Evolutionary conservation across 2,797 vertebrate genomes (phyloP), one percentile per base, ranked within the genome.

Genomic region (Typhlichthys eigenmanni): DNA sequence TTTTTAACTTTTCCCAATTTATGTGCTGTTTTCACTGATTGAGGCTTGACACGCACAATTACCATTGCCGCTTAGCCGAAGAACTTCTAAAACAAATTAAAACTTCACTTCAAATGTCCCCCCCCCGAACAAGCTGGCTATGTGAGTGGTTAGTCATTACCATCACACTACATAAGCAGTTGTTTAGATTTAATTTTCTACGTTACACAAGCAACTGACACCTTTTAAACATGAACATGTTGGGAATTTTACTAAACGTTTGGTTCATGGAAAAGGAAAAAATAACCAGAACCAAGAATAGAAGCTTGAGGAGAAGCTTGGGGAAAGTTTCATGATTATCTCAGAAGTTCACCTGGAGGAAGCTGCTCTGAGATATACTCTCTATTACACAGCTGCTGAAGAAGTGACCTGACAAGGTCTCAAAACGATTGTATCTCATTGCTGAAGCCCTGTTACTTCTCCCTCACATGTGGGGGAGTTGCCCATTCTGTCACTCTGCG

Each of bases 101-200:
- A 51, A 68, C 46, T 43, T 49, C 69, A 52, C 70, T 76, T 48
- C 69, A 67, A 62, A 70, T 64, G 56, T 63, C 46, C 54, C 24
- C 47, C 71, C 62, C 68, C 58, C 68, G 73, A 55, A 38, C 34
- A 38, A 38, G 34, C 67, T 64, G 68, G 51, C 49, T 55, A 47
- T 62, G 57, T 17, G 47, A 49, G 55, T 52, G 58, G 61, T 76
- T 4, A n/a, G 19, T 67, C 56, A 67, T 67, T 64, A 38, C 29
- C 53, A 47, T 2, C 51, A 4, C 5, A 6, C 11, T 55, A 14
- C 43, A 1, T 14, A 29, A 60, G 1, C 13, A 53, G 5, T 17
- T 34, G 9, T 66, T 47, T 32, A 34, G 29, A 61, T 19, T 19
- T 19, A 2, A 19, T 19, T 19, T 19, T 19, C 19, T 19, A 19